Conservation (phyloP, 2,797 vertebrate species). For the Danionella dracula region DNA sequence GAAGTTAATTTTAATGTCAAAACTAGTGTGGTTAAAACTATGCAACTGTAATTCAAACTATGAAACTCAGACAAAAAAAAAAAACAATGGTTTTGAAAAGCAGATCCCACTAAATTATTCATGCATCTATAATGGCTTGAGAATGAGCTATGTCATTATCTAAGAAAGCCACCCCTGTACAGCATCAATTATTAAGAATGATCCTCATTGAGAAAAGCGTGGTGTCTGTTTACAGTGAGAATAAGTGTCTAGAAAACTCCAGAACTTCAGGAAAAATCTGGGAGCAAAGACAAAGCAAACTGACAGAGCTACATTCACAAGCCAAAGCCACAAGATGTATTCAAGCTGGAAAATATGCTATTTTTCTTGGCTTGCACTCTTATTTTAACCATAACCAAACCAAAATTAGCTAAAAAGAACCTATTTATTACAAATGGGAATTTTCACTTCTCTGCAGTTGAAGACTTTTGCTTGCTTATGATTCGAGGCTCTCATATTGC, state of each 20-base stretch:
- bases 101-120: no score
- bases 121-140: no score
- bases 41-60: no score
- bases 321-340: constrained; percentile 30
- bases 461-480: no score
- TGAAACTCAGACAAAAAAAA: no score
- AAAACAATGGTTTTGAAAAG: no score
- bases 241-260: constrained; percentile 1
- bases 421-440: background rate
- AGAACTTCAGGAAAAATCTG: constrained; percentile 4
- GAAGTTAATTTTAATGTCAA: no score
- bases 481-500: no score
- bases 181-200: background rate
- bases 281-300: constrained; percentile 8
- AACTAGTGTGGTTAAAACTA: no score
- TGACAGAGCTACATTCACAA: constrained; percentile 10
- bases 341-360: constrained; percentile 28
- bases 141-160: no score
- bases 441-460: background rate
- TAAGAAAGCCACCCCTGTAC: no score
- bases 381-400: background rate
- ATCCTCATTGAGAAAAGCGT: background rate
- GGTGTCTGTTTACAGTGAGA: constrained; percentile 1
- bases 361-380: background rate
- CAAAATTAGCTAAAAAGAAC: background rate